phyloP scores from a whole-genome alignment of 2,888 invertebrate genomes.

The Subacronicta megacephala region DNA sequence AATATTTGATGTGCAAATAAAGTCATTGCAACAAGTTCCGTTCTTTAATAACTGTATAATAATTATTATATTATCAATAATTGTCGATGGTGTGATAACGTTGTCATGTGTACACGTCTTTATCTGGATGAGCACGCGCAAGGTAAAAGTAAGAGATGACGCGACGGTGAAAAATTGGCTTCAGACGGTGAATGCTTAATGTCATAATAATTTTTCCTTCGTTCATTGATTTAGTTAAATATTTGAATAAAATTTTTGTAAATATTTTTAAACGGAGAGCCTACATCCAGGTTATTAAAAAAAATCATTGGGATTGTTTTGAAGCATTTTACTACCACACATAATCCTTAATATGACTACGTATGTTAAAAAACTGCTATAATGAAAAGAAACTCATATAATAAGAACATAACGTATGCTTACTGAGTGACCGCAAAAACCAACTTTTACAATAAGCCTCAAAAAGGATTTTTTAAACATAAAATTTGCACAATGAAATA shows the following conservation, averaged over 20 bases:
- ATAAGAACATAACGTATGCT: no score
- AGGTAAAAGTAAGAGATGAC: slow-evolving; percentile 8
- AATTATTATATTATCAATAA: no score
- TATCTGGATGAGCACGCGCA: slow-evolving; percentile 37
- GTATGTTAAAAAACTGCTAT: not conserved
- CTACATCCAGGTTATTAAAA: no score
- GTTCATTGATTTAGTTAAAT: no score
- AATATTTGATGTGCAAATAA: slow-evolving; percentile 6
- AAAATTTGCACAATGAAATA: slow-evolving; percentile 41
- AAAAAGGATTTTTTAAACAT: slow-evolving; percentile 31
- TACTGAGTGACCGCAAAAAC: slow-evolving; percentile 4
- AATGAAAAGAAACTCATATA: not conserved
- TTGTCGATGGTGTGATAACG: slow-evolving; percentile 20
- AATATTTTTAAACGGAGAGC: no score
- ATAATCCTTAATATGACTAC: no score
- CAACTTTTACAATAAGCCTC: slow-evolving; percentile 22
- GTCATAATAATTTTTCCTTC: not conserved
- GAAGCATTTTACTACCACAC: no score
- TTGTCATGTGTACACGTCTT: slow-evolving; percentile 33
- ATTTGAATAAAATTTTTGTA: no score
- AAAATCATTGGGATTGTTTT: no score
- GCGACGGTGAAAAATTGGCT: slow-evolving; percentile 16
- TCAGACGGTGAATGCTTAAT: slow-evolving; percentile 5
- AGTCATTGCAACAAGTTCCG: not conserved
- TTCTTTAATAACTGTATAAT: slow-evolving; percentile 26